phyloP scores from a whole-genome alignment of 2,888 invertebrate genomes.

The Azorinus chamasolen region DNA sequence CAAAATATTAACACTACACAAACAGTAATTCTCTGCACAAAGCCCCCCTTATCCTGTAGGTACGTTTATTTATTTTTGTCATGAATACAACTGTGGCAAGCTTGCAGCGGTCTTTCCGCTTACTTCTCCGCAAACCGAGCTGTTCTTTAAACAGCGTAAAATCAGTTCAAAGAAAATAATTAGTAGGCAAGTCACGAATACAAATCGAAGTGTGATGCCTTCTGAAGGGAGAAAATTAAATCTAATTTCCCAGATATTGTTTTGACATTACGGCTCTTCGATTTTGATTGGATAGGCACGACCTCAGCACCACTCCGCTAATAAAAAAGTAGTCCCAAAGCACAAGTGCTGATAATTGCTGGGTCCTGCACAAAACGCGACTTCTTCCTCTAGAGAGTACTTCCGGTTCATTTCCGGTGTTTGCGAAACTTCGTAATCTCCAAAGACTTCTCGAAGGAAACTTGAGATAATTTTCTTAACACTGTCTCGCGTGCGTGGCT shows the following conservation, averaged over 20 bases:
- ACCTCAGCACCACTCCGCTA: slow-evolving; percentile 56
- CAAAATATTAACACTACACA: too few relatives aligned
- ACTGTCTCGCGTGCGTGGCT: slow-evolving; percentile 53
- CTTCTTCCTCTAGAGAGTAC: slow-evolving; percentile 58
- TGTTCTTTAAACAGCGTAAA: slow-evolving; percentile 5
- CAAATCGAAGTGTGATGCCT: slow-evolving; percentile 66
- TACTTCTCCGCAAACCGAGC: too few relatives aligned
- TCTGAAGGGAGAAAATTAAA: slow-evolving; percentile 63
- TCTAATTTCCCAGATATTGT: slow-evolving; percentile 69
- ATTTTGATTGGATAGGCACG: slow-evolving; percentile 61
- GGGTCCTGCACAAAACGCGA: slow-evolving; percentile 58
- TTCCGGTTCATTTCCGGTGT: slow-evolving; percentile 67
- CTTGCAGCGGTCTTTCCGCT: too few relatives aligned
- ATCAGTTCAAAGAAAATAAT: slow-evolving; percentile 62
- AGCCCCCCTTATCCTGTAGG: too few relatives aligned
- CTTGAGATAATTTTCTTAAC: slow-evolving; percentile 65
- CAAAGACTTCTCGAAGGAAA: slow-evolving; percentile 54
- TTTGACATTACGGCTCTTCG: slow-evolving; percentile 64
- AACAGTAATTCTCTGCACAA: too few relatives aligned
- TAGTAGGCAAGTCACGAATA: slow-evolving; percentile 63
- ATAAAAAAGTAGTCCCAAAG: slow-evolving; percentile 64
- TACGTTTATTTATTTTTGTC: too few relatives aligned
- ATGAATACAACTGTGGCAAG: too few relatives aligned
- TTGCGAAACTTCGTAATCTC: slow-evolving; percentile 60
- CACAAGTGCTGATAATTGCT: slow-evolving; percentile 60